A percentile compares a stretch with the other conserved stretches of the same genome.
phyloP scores from a whole-genome alignment of 2,888 invertebrate species.

The Teleogryllus oceanicus region DNA sequence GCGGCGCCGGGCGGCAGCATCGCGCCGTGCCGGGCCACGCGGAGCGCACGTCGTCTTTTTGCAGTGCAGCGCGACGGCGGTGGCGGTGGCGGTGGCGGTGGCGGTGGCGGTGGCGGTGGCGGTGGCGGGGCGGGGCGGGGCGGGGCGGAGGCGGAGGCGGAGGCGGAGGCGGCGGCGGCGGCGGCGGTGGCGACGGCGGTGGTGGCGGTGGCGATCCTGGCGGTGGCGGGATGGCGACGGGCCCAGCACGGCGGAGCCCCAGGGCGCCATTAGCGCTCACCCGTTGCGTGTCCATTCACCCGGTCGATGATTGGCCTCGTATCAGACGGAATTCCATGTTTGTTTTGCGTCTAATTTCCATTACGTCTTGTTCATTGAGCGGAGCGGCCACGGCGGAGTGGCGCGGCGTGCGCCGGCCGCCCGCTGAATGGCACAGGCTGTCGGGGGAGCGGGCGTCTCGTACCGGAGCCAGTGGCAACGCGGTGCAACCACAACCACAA shows the following conservation, averaged over 20 bases:
- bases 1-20: too few species aligned
- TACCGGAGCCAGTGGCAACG: too few species aligned
- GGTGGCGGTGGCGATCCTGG: not conserved
- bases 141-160: not conserved
- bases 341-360: not conserved
- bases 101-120: too few species aligned
- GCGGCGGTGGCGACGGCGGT: not conserved
- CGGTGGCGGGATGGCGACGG: not conserved
- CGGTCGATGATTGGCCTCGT: constrained; percentile 18
- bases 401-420: not conserved
- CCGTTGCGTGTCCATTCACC: constrained; percentile 9
- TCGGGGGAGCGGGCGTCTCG: too few species aligned
- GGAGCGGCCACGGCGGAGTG: not conserved
- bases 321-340: not conserved
- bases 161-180: not conserved
- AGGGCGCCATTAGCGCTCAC: not conserved
- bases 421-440: too few species aligned
- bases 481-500: too few species aligned
- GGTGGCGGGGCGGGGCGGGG: too few species aligned
- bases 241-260: not conserved
- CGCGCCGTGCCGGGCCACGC: too few species aligned
- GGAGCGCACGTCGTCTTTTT: too few species aligned
- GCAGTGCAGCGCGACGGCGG: too few species aligned
- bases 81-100: too few species aligned
- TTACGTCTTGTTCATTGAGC: constrained; percentile 1